Evolutionary conservation across 2,888 invertebrate species (phyloP), one percentile per base, ranked within the genome.

Genomic region (Biston betularia): DNA sequence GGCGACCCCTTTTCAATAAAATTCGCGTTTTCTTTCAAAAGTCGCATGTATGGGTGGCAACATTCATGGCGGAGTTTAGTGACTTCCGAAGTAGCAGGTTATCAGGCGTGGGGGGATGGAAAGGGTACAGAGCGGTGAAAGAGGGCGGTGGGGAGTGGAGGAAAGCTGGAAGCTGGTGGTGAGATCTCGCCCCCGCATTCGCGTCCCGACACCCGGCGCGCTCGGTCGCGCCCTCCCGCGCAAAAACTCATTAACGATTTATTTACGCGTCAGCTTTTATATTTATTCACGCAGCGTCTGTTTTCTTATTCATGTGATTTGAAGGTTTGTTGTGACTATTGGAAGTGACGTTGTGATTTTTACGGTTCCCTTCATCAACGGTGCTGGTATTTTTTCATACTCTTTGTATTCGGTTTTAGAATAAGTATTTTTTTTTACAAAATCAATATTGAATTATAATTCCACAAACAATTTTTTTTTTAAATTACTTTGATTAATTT

Each of bases 21-120:
- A 91, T 88, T 89, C 87, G 81, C 87, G 89, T 90, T 91, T 92
- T 89, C 91, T 86, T 87, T 88, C 87, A 84, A 85, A 85, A 88
- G 85, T 86, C 82, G 84, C 82, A 82, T 86, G 86, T 86, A 86
- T 85, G 85, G 69, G 61, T 86, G 84, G 88, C 88, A 90, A 89
- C 90, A 89, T 92, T 91, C 88, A 89, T 89, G 87, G 83, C 85
- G 79, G 88, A 89, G 92, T 92, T 91, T 92, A 92, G 89, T 91
- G 93, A 92, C 93, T 92, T 92, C 92, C 91, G 90, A 92, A 92
- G 93, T 90, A 91, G 92, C 92, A 90, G 92, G 93, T 93, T 93
- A 93, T 93, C 93, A 90, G 90, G 86, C 85, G 84, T 78, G 81
- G 79, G 78, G 78, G 73, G 77, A 75, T 75, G 79, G 79, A 78